Conservation (phyloP, 2,888 invertebrate genomes). For the Acleris cristana region DNA sequence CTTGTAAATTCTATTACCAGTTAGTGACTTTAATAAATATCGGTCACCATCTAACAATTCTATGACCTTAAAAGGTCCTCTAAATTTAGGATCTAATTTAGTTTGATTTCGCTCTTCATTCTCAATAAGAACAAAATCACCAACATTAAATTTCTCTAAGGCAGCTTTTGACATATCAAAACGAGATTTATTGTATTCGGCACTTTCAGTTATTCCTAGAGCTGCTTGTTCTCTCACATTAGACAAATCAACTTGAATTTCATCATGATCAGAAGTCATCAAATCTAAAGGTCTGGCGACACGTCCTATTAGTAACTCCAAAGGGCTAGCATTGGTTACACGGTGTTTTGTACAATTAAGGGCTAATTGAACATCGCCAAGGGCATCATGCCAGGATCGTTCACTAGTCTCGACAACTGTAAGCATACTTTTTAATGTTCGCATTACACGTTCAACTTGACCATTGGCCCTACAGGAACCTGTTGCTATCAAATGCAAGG, state of each 20-base stretch:
- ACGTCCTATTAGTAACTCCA: background rate
- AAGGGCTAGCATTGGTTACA: background rate
- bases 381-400: background rate
- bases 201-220: background rate
- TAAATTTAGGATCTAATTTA: conserved; percentile 19
- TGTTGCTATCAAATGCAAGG: background rate
- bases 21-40: conserved; percentile 17
- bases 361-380: background rate
- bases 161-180: background rate
- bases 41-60: conserved; percentile 18
- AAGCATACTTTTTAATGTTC: background rate
- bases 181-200: background rate
- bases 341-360: conserved; percentile 11
- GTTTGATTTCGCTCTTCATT: conserved; percentile 2
- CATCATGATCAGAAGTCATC: background rate
- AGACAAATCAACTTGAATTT: background rate
- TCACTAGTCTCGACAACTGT: background rate
- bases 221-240: background rate
- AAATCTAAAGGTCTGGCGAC: background rate
- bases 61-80: conserved; percentile 10
- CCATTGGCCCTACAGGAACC: background rate
- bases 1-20: conserved; percentile 16
- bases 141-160: background rate
- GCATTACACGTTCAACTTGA: conserved; percentile 1
- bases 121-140: too few species aligned